Conservation (phyloP, 2,888 invertebrate species). For the Lucinisca nassula region DNA sequence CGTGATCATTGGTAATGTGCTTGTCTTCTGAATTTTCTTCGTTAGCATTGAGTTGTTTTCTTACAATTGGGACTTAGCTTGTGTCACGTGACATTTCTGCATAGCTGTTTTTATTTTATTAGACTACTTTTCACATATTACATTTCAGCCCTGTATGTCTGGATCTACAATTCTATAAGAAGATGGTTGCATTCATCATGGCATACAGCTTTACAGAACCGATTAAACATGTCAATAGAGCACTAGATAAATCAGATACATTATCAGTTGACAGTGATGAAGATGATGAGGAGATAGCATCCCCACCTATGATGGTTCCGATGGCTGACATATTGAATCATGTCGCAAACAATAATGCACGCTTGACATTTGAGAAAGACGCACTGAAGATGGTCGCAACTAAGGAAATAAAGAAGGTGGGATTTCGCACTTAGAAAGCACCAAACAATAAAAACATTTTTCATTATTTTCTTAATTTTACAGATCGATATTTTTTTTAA, state of each 20-base stretch:
- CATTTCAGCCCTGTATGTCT: slow-evolving; percentile 69
- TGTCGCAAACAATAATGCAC: slow-evolving; percentile 87
- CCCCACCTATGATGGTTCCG: slow-evolving; percentile 88
- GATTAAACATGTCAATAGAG: background rate
- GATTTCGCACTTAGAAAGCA: too few relatives aligned
- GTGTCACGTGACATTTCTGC: too few relatives aligned
- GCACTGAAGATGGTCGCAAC: slow-evolving; percentile 85
- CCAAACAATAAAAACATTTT: too few relatives aligned
- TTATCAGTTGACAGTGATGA: slow-evolving; percentile 51
- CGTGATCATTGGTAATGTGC: too few relatives aligned
- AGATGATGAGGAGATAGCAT: slow-evolving; percentile 69
- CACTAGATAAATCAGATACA: background rate
- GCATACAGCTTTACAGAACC: slow-evolving; percentile 88
- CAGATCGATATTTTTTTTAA: too few relatives aligned
- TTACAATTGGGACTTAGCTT: too few relatives aligned
- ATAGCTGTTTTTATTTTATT: too few relatives aligned
- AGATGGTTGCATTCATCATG: slow-evolving; percentile 88
- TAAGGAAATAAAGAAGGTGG: slow-evolving; percentile 82
- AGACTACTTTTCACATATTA: too few relatives aligned
- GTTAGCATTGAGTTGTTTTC: too few relatives aligned
- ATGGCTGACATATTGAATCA: slow-evolving; percentile 88
- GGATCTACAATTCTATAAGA: slow-evolving; percentile 85
- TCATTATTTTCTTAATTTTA: too few relatives aligned
- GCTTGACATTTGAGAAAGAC: slow-evolving; percentile 85
- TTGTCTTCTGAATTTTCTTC: too few relatives aligned